These are phyloP conservation scores for Aix galericulata DNA, from an alignment of 2,113 vertebrate genomes.

Conservation along the genomic window DNA sequence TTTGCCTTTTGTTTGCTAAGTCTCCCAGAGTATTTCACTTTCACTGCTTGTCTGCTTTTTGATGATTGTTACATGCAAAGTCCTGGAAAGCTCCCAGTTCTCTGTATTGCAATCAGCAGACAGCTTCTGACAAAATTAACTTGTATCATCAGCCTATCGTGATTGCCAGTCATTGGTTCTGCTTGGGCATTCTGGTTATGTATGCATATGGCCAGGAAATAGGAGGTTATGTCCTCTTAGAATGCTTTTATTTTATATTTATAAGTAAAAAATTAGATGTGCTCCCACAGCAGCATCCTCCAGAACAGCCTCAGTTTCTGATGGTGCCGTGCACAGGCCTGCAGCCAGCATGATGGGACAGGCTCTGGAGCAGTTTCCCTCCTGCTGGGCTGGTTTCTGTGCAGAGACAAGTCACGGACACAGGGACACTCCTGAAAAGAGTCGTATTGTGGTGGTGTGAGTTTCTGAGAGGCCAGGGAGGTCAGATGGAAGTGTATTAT, in stretches of 20 bases:
- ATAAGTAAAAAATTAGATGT: not conserved
- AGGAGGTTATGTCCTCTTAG: not conserved
- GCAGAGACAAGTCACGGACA: not conserved
- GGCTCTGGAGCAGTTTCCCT: not conserved
- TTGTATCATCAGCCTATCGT: not conserved
- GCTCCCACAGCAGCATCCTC: not conserved
- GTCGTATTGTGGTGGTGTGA: fast-evolving
- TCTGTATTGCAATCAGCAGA: not conserved
- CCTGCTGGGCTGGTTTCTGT: not conserved
- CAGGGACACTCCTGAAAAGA: not conserved
- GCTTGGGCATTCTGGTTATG: not conserved
- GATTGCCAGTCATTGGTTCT: not conserved
- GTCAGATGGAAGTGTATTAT: not conserved
- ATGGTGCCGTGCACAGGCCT: not conserved
- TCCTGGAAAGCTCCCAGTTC: not conserved
- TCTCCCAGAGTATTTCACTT: constrained; percentile 1
- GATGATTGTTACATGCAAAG: not conserved
- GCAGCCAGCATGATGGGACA: not conserved
- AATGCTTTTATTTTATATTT: not conserved
- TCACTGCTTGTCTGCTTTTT: not conserved
- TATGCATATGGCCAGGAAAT: not conserved
- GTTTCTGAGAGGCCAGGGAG: not conserved
- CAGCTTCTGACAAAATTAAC: not conserved
- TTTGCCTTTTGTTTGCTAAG: constrained; percentile 8
- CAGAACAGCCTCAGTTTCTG: not conserved